Evolutionary conservation across 2,113 vertebrate species (phyloP), one percentile per base, ranked within the genome.

Genomic region (Myiagra hebetior): DNA sequence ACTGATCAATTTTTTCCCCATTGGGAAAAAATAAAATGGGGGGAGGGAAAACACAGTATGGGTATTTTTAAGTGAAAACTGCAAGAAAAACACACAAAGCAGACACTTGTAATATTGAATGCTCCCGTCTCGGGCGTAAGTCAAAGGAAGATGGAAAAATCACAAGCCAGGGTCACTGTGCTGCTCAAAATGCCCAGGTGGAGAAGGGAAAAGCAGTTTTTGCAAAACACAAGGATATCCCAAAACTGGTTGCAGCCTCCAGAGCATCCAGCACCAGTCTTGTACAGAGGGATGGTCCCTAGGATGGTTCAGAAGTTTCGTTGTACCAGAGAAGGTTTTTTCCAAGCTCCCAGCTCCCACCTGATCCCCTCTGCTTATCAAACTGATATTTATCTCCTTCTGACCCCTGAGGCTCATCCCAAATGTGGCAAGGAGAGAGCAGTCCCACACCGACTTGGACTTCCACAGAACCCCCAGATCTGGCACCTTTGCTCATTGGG

Each of bases 111-210:
- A n/a, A 30, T n/a, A 60, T 7, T 3, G 15, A 52, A 65, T 8
- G 18, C 10, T 3, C 42, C 79, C 3, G 0, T 52, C 69, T 87
- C 52, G 8, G 5, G 10, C 1, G 1, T 18, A 8, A 50, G 24
- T 26, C 10, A 9, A 33, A 26, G 13, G 14, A 67, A 26, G 22
- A 24, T 1, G 7, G n/a, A 26, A 75, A 55, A 88, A 10, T 3
- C 10, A 2, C 0, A 1, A 81, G 47, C n/a, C 47, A 46, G 35
- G 37, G 27, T 78, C 64, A 21, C 33, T 18, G 9, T 4, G 31
- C 13, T 28, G 42, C 8, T 13, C 47, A 50, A 44, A 84, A 67
- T 9, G 19, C 33, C 55, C 13, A 1, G 4, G 0, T 0, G 12
- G 47, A 15, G 15, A 30, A 35, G 27, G 35, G 37, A 35, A 39